Evolutionary conservation across 2,113 vertebrate species (phyloP).

Genomic region (Chaetorhynchus papuensis): DNA sequence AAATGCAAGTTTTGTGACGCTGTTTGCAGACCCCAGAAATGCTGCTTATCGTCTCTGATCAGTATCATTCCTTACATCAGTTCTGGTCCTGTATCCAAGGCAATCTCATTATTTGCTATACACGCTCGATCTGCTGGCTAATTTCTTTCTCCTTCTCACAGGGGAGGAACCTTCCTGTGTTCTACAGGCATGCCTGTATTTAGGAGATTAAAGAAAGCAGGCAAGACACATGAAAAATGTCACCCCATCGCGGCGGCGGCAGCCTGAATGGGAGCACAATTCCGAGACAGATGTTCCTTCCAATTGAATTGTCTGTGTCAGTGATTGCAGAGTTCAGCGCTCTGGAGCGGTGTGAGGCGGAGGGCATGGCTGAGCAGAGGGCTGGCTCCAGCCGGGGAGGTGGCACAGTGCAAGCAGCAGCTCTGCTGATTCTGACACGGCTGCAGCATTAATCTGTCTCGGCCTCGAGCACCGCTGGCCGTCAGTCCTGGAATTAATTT

Average conservation of each 20-base stretch:
- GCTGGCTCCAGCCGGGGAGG: not conserved
- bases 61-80: not conserved
- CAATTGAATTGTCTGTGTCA: not conserved
- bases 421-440: not conserved
- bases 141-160: not conserved
- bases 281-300: not conserved
- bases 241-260: accelerated
- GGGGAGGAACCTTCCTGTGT: constrained; percentile 10
- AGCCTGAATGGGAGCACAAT: not conserved
- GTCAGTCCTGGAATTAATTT: not conserved
- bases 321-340: not conserved
- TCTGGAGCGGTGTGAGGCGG: not conserved
- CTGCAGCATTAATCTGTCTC: not conserved
- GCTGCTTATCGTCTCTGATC: not conserved
- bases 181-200: not conserved
- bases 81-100: constrained; percentile 21
- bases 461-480: not conserved
- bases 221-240: not conserved
- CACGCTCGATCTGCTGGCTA: not conserved
- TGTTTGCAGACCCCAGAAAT: not conserved
- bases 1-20: accelerated
- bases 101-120: constrained; percentile 36
- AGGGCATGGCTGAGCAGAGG: not conserved
- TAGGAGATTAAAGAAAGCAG: constrained; percentile 20
- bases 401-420: not conserved